Conservation (phyloP, 2,888 invertebrate genomes). For the Lamellibrachia columna region DNA sequence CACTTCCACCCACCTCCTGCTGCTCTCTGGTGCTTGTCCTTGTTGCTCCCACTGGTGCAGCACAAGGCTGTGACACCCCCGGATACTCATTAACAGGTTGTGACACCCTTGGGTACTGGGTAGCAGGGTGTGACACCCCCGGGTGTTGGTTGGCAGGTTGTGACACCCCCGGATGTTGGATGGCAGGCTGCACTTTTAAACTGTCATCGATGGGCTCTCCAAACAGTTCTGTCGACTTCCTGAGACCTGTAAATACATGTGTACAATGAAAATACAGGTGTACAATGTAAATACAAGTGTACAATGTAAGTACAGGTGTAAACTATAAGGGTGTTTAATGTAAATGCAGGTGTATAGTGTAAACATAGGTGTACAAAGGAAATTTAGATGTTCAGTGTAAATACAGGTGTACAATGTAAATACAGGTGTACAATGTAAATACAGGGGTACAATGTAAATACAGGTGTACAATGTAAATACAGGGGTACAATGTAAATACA, state of each 20-base stretch:
- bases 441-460: too few relatives aligned
- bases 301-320: too few relatives aligned
- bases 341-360: too few relatives aligned
- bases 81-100: not conserved
- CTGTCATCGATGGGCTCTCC: not conserved
- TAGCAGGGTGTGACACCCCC: not conserved
- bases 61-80: not conserved
- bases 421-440: too few relatives aligned
- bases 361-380: too few relatives aligned
- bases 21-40: not conserved
- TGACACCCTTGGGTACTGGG: not conserved
- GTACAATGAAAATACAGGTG: too few relatives aligned
- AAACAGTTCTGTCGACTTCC: not conserved
- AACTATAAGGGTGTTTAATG: too few relatives aligned
- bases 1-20: not conserved
- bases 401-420: too few relatives aligned
- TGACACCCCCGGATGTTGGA: not conserved
- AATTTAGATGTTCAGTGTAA: too few relatives aligned
- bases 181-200: not conserved
- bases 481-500: too few relatives aligned
- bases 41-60: not conserved
- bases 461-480: too few relatives aligned
- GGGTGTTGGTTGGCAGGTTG: not conserved
- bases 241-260: not conserved
- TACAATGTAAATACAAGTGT: too few relatives aligned